These are phyloP conservation scores for Campylorhamphus procurvoides DNA, from an alignment of 2,113 vertebrate species.

Conservation along the genomic window DNA sequence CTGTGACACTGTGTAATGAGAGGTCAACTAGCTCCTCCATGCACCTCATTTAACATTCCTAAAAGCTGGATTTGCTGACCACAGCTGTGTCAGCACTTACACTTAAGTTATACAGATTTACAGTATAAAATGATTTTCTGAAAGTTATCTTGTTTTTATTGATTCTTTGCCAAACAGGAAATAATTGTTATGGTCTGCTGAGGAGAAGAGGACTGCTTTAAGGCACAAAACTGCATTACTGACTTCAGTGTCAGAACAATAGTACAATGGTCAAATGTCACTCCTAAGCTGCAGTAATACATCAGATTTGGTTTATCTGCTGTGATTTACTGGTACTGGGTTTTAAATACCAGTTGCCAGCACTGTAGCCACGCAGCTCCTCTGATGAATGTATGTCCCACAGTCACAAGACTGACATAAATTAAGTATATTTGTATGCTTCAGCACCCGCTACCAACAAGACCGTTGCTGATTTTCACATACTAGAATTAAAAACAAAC, in stretches of 20 bases:
- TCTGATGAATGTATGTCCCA: background rate
- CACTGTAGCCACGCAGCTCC: conserved; percentile 56
- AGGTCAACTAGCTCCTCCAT: background rate
- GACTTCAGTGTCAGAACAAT: conserved; percentile 21
- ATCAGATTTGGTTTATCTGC: conserved; percentile 17
- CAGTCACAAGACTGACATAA: conserved; percentile 20
- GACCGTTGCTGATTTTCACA: background rate
- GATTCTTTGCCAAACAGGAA: background rate
- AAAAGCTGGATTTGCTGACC: background rate
- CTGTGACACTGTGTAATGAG: background rate
- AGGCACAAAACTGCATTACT: background rate
- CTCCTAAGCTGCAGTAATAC: background rate
- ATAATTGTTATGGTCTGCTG: background rate
- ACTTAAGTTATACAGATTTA: background rate
- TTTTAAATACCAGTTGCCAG: conserved; percentile 32
- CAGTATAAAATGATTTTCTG: background rate
- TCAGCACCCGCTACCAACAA: background rate
- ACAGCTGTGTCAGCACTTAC: background rate
- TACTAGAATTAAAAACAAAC: background rate
- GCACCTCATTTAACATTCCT: background rate
- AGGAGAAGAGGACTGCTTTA: background rate
- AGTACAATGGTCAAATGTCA: background rate
- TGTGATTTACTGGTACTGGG: conserved; percentile 36
- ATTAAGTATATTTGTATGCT: background rate
- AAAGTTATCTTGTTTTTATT: background rate